Conservation (phyloP, 2,797 vertebrate genomes). For the Fratercula arctica region DNA sequence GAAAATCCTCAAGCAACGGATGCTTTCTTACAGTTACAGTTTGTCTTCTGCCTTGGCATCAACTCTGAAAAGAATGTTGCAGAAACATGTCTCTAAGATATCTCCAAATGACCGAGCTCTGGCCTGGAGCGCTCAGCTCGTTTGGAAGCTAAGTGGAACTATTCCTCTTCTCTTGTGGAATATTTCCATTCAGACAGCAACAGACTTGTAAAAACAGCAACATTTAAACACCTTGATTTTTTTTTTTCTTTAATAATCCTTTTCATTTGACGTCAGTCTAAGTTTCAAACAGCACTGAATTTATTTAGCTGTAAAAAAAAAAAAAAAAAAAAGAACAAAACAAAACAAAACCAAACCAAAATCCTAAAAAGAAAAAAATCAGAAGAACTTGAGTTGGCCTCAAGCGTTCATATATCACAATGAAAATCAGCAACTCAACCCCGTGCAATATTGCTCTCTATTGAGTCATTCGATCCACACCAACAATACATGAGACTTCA, state of each 20-base stretch:
- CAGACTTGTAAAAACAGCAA: slow-evolving; percentile 79
- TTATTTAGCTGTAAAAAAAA: slow-evolving; percentile 69
- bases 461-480: slow-evolving; percentile 59
- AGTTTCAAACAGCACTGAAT: slow-evolving; percentile 76
- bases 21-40: slow-evolving; percentile 77
- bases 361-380: slow-evolving; percentile 52
- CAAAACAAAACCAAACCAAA: not conserved
- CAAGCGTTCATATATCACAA: slow-evolving; percentile 68
- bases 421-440: slow-evolving; percentile 74
- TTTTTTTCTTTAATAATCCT: slow-evolving; percentile 67
- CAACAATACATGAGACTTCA: slow-evolving; percentile 70
- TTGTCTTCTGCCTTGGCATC: slow-evolving; percentile 78
- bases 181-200: slow-evolving; percentile 75
- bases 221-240: slow-evolving; percentile 76
- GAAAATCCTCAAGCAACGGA: slow-evolving; percentile 79
- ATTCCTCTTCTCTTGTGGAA: slow-evolving; percentile 70
- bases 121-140: slow-evolving; percentile 64
- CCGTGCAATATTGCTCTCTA: slow-evolving; percentile 73
- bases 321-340: slow-evolving; percentile 20
- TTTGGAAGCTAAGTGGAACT: slow-evolving; percentile 70
- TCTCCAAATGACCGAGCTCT: slow-evolving; percentile 60
- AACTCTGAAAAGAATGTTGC: slow-evolving; percentile 75
- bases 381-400: slow-evolving; percentile 75
- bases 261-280: slow-evolving; percentile 75
- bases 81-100: slow-evolving; percentile 68